Evolutionary conservation across 2,113 vertebrate genomes (phyloP).

Genomic region (Atherinomorus stipes): DNA sequence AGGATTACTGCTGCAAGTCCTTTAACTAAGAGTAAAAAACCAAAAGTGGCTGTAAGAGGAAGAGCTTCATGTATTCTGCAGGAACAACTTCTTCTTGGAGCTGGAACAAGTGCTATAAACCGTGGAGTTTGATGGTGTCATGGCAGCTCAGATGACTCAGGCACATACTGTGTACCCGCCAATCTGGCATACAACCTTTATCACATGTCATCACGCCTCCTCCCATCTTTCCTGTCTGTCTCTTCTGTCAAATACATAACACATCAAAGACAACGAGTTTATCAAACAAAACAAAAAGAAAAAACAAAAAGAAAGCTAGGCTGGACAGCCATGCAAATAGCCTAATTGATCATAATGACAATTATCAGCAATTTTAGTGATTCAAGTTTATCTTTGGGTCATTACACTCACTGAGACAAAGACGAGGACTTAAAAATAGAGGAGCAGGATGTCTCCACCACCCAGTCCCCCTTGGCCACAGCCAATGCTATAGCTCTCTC

Average conservation of each 20-base stretch:
- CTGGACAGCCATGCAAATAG: constrained; percentile 6
- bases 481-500: constrained; percentile 42
- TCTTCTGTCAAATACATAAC: constrained; percentile 45
- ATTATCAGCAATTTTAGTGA: neutral
- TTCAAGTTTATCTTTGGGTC: neutral
- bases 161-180: constrained; percentile 66
- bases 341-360: constrained; percentile 9
- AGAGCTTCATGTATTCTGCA: constrained; percentile 11
- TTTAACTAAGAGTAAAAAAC: neutral
- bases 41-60: rapidly evolving
- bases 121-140: constrained; percentile 50
- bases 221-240: constrained; percentile 66
- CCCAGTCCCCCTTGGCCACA: constrained; percentile 37
- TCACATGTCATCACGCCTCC: constrained; percentile 71
- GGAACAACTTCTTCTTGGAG: constrained; percentile 23
- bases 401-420: neutral
- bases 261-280: constrained; percentile 7
- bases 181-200: constrained; percentile 75
- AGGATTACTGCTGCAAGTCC: neutral
- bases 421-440: constrained; percentile 14
- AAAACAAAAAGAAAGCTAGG: neutral
- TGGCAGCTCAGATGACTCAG: constrained; percentile 71
- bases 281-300: neutral
- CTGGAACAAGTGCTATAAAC: constrained; percentile 38
- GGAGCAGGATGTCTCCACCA: constrained; percentile 16